Evolutionary conservation across 2,113 vertebrate species (phyloP), one percentile per base, ranked within the genome.

Genomic region (Oostethus manadensis): DNA sequence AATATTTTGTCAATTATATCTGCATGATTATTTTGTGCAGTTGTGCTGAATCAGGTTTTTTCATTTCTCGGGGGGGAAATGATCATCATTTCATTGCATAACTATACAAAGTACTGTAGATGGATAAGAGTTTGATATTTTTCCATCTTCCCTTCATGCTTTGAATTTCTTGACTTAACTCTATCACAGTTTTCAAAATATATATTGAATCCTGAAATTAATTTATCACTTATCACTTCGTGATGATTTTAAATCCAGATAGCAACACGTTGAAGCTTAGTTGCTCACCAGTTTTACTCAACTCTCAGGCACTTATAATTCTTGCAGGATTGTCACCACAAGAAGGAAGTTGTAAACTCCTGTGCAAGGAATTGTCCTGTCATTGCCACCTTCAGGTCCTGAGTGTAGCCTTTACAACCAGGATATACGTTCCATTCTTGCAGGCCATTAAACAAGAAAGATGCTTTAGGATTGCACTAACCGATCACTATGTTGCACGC

Each of bases 281-380:
- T 13, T 18, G 16, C 26, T 10, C 9, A n/a, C 51, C 26, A 5
- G 9, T 53, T 17, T 2, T 80, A 76, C 73, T 88, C 85, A 86
- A 82, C 87, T 86, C 69, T 68, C 78, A 81, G 79, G 85, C 86
- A 88, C 76, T 63, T 89, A 81, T 88, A 84, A 83, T 87, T 87
- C 88, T 68, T 79, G 76, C 57, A 51, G 68, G 76, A 85, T 74
- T 90, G 84, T 90, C 84, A 62, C 83, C 88, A 89, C 86, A 81
- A 90, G 89, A 89, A 89, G 89, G 89, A 91, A 90, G 88, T 89
- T 88, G 85, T 90, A 90, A 89, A 89, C 78, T 88, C 83, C 83
- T 64, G 75, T 76, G 59, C 81, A n/a, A 86, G 89, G 88, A 90
- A 89, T 78, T 76, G 66, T 85, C 84, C 66, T 83, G 85, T 86